Conservation (phyloP, 2,888 invertebrate genomes). For the Caenorhabditis angaria region DNA sequence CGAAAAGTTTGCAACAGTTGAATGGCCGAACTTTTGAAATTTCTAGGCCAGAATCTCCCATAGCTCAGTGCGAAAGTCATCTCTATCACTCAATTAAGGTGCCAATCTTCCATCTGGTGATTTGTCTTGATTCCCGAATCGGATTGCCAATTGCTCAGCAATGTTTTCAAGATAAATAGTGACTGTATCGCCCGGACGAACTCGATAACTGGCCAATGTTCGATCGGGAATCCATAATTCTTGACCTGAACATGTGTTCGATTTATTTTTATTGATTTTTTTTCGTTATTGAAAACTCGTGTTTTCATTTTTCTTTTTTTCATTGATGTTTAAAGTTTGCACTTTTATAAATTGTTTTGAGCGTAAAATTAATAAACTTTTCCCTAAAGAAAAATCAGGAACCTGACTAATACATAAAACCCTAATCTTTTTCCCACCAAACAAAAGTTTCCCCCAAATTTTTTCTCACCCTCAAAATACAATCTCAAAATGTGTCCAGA, state of each 20-base stretch:
- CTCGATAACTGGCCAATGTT: constrained; percentile 40
- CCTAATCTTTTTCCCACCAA: neutral
- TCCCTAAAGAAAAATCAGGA: neutral
- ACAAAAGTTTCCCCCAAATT: neutral
- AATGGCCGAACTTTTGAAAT: too few species aligned
- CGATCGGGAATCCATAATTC: constrained; percentile 45
- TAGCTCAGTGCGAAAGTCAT: too few species aligned
- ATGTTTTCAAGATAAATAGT: constrained; percentile 40
- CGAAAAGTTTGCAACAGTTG: too few species aligned
- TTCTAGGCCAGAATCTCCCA: too few species aligned
- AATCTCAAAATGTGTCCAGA: constrained; percentile 37
- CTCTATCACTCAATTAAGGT: too few species aligned
- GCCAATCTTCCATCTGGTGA: constrained; percentile 40
- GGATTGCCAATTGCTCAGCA: constrained; percentile 38
- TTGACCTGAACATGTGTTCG: constrained; percentile 29
- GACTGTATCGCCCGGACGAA: constrained; percentile 39
- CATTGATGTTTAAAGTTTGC: too few species aligned
- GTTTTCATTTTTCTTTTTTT: too few species aligned
- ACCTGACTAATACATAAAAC: neutral
- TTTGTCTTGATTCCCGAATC: constrained; percentile 39
- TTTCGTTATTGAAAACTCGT: too few species aligned
- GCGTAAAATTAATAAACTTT: constrained; percentile 5
- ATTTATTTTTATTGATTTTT: neutral
- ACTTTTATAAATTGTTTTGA: too few species aligned
- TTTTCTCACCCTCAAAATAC: constrained; percentile 36